Evolutionary conservation across 2,888 invertebrate genomes (phyloP).

Genomic region (Pheosia gnoma): DNA sequence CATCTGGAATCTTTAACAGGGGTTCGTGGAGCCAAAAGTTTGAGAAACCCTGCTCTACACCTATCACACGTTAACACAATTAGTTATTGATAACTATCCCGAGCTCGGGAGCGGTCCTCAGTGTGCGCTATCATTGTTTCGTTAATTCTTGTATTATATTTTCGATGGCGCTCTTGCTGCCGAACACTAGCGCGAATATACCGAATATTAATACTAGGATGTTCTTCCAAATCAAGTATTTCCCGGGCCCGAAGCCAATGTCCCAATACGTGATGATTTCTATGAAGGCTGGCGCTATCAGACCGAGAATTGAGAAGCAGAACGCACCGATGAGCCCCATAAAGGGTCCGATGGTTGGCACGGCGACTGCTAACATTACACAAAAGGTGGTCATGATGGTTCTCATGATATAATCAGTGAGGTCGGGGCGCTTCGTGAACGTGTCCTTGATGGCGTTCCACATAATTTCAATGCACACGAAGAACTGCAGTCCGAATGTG

Average conservation of each 20-base stretch:
- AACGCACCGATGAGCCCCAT: slow-evolving; percentile 97
- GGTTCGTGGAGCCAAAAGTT: too few relatives aligned
- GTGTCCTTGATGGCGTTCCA: slow-evolving; percentile 93
- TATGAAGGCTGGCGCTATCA: slow-evolving; percentile 93
- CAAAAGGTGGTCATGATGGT: slow-evolving; percentile 87
- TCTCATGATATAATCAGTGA: slow-evolving; percentile 90
- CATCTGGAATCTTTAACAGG: too few relatives aligned
- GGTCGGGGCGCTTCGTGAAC: slow-evolving; percentile 86
- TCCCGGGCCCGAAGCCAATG: slow-evolving; percentile 88
- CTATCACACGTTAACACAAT: slow-evolving; percentile 39
- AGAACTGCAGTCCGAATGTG: slow-evolving; percentile 98
- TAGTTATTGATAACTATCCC: slow-evolving; percentile 8
- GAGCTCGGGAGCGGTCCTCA: slow-evolving; percentile 11
- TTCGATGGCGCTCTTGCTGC: slow-evolving; percentile 78
- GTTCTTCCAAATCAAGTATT: slow-evolving; percentile 92
- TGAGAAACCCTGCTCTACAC: slow-evolving; percentile 7
- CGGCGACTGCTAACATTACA: slow-evolving; percentile 91
- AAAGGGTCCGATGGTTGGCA: slow-evolving; percentile 95
- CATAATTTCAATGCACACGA: slow-evolving; percentile 96
- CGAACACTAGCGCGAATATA: slow-evolving; percentile 91
- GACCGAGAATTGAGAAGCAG: slow-evolving; percentile 95
- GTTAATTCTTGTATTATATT: slow-evolving; percentile 52
- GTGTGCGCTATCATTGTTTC: slow-evolving; percentile 30
- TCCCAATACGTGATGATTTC: slow-evolving; percentile 95
- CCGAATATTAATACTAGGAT: slow-evolving; percentile 90